A percentile compares a stretch with the other conserved stretches of the same genome.
Evolutionary conservation across 2,888 invertebrate species (phyloP).

Genomic region (Cheilosia urbana): DNA sequence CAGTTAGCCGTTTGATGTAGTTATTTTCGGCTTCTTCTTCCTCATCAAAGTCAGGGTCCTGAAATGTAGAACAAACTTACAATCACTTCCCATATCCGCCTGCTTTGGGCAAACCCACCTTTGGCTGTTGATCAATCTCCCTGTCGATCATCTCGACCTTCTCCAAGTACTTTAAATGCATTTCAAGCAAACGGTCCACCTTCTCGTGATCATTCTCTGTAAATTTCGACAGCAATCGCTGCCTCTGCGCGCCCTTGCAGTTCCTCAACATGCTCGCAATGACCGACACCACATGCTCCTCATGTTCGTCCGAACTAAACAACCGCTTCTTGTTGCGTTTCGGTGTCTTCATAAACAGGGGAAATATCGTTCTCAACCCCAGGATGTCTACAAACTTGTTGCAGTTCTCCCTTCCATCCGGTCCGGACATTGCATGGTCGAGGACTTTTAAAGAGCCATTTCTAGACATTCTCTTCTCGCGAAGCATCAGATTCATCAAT

Average conservation of each 20-base stretch:
- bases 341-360: slow-evolving; percentile 99
- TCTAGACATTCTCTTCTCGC: slow-evolving; percentile 98
- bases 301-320: slow-evolving; percentile 94
- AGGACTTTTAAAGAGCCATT: slow-evolving; percentile 98
- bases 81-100: not conserved
- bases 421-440: slow-evolving; percentile 98
- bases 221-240: slow-evolving; percentile 96
- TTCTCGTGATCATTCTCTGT: slow-evolving; percentile 99
- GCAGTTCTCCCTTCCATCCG: slow-evolving; percentile 97
- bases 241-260: slow-evolving; percentile 95
- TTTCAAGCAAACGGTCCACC: slow-evolving; percentile 96
- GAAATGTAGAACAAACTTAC: slow-evolving; percentile 23
- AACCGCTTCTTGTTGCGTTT: slow-evolving; percentile 91
- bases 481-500: slow-evolving; percentile 99
- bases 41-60: slow-evolving; percentile 85
- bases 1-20: slow-evolving; percentile 94
- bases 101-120: slow-evolving; percentile 77
- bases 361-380: slow-evolving; percentile 97
- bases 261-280: slow-evolving; percentile 96
- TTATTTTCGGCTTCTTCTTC: slow-evolving; percentile 92
- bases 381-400: slow-evolving; percentile 99
- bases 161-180: slow-evolving; percentile 98
- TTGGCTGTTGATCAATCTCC: slow-evolving; percentile 87
- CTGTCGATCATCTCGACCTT: slow-evolving; percentile 94
- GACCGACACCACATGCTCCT: slow-evolving; percentile 97